Evolutionary conservation across 2,888 invertebrate genomes (phyloP).

Genomic region (Artemia sinica): DNA sequence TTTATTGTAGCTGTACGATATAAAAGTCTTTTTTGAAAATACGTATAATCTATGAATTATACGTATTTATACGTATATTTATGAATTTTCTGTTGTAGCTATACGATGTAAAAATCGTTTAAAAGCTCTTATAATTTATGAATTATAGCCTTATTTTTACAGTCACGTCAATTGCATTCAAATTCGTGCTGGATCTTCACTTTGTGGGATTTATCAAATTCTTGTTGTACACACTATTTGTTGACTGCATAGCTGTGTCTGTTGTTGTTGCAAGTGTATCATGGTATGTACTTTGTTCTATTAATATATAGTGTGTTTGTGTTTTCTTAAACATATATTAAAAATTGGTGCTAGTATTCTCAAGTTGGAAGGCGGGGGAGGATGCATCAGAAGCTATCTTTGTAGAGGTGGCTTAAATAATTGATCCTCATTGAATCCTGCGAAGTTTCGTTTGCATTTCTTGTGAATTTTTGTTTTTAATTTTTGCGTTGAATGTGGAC

Average conservation of each 20-base stretch:
- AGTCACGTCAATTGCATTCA: constrained; percentile 81
- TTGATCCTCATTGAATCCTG: no score
- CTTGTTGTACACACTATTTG: constrained; percentile 72
- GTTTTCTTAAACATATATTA: no score
- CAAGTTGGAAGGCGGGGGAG: no score
- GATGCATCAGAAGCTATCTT: no score
- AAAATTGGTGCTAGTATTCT: no score
- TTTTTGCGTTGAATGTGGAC: no score
- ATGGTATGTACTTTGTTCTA: constrained; percentile 43
- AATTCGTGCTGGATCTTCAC: constrained; percentile 52
- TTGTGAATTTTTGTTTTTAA: no score
- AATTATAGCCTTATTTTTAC: constrained; percentile 30
- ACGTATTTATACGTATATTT: constrained; percentile 16
- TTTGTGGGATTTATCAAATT: constrained; percentile 56
- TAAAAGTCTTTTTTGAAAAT: constrained; percentile 19
- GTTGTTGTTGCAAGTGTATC: constrained; percentile 66
- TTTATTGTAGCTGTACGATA: background rate
- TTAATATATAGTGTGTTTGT: no score
- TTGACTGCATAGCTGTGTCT: constrained; percentile 83
- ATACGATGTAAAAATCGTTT: constrained; percentile 19
- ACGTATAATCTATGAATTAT: background rate
- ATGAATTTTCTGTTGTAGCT: constrained; percentile 21
- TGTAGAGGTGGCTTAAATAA: no score
- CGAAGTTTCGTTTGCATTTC: no score
- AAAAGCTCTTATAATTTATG: no score